Base-by-base conservation (phyloP, 2,113 vertebrate species). In the Crotalus helleri region DNA sequence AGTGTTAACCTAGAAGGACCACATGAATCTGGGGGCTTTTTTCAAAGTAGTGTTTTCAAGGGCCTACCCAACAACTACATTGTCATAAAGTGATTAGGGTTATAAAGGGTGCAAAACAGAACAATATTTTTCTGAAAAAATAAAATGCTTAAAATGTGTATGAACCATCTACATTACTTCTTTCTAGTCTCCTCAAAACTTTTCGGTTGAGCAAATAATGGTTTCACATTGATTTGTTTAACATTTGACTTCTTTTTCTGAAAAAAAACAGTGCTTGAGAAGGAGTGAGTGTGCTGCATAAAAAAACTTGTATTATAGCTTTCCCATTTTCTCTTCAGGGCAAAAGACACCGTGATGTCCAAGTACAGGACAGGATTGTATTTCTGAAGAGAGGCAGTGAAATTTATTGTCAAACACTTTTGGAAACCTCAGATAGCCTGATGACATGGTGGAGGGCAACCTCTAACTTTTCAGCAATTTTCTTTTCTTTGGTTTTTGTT, bases 191-290 rank as follows among this genome's bases (percentile, higher is more conserved):
- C 23, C 64, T 23, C 17, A 13, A 19, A 29, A 54, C 7, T 1
- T 91, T 44, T 44, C 12, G 21, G 19, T 17, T n/a, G 53, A 91
- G 11, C 24, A 5, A 2, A 23, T 58, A 91, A 4, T 93, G 19
- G 88, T 93, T 46, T 61, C 93, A 93, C 87, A 64, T 94, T 24
- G 0, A 92, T 89, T 0, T 0, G 61, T 88, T 93, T 55, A 29
- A 93, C 86, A 81, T 53, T 64, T 88, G 44, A 64, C 91, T 88
- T 24, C 0, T 0, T 94, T 91, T 94, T 94, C 94, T 95, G 93
- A 92, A 93, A 91, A 94, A 93, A 93, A 92, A 94, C 39, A 95
- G 95, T 94, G 92, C 93, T 96, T 94, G 92, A 94, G 88, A 94
- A 94, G 92, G 90, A 88, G 81, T 90, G 93, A 85, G 92, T 90